phyloP scores from a whole-genome alignment of 2,113 vertebrate genomes.

The Irena cyanogastra region DNA sequence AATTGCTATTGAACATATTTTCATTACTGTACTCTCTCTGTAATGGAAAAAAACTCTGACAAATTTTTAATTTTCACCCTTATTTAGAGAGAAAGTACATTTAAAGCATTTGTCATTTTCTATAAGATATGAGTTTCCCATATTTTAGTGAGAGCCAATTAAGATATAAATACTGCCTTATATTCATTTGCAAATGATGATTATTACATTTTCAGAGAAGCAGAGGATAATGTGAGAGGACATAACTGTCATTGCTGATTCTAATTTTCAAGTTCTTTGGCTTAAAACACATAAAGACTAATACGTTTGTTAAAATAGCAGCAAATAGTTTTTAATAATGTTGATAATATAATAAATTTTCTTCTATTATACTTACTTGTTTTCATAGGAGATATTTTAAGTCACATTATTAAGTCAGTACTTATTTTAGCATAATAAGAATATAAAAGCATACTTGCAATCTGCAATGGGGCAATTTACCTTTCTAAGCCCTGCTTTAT shows the following conservation, averaged over 20 bases:
- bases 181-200: not conserved
- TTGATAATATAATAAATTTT: not conserved
- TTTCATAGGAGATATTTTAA: not conserved
- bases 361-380: not conserved
- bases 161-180: not conserved
- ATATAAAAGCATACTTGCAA: not conserved
- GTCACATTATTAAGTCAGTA: not conserved
- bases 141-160: not conserved
- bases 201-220: not conserved
- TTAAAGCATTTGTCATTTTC: not conserved
- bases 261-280: not conserved
- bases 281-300: not conserved
- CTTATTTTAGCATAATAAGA: not conserved
- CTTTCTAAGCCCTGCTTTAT: not conserved
- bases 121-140: not conserved
- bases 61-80: not conserved
- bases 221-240: not conserved
- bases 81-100: not conserved
- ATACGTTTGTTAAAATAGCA: not conserved
- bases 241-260: not conserved
- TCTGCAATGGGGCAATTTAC: rapidly evolving
- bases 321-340: not conserved
- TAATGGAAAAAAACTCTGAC: not conserved
- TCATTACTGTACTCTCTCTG: not conserved
- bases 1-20: not conserved